Evolutionary conservation across 2,888 invertebrate species (phyloP).

Genomic region (Stictocephala bisonia): DNA sequence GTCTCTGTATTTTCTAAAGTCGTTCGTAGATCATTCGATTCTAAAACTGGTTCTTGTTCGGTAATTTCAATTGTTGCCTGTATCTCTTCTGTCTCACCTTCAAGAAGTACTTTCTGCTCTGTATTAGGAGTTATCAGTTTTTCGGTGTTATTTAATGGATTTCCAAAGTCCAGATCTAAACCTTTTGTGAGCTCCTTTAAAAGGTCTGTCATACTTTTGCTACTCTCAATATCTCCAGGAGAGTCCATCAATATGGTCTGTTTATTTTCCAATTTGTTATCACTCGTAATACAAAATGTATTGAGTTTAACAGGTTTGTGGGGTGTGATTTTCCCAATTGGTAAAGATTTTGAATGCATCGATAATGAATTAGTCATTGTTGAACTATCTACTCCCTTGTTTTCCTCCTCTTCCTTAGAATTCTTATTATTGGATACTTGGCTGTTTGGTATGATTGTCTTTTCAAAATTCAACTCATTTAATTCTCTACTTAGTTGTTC

Average conservation of each 20-base stretch:
- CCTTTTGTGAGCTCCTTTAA: slow-evolving; percentile 55
- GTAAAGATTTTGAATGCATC: neutral
- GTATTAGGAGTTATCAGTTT: neutral
- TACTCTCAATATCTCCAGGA: slow-evolving; percentile 19
- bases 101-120: neutral
- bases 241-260: slow-evolving; percentile 23
- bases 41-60: neutral
- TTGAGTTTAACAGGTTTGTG: slow-evolving; percentile 48
- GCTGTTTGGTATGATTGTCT: neutral
- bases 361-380: neutral
- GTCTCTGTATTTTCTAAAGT: neutral
- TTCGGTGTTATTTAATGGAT: neutral
- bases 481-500: slow-evolving; percentile 76
- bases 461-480: slow-evolving; percentile 66
- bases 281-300: slow-evolving; percentile 38
- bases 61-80: neutral
- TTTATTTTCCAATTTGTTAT: slow-evolving; percentile 62
- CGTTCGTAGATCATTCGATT: neutral
- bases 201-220: slow-evolving; percentile 55
- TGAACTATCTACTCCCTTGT: neutral
- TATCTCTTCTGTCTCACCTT: neutral
- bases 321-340: slow-evolving; percentile 43
- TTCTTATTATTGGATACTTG: slow-evolving; percentile 43
- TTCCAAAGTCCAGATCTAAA: slow-evolving; percentile 55
- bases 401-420: slow-evolving; percentile 60